Evolutionary conservation across 1,140 invertebrate genomes (phyloP).

Genomic region (Druon quercuslanigerum): DNA sequence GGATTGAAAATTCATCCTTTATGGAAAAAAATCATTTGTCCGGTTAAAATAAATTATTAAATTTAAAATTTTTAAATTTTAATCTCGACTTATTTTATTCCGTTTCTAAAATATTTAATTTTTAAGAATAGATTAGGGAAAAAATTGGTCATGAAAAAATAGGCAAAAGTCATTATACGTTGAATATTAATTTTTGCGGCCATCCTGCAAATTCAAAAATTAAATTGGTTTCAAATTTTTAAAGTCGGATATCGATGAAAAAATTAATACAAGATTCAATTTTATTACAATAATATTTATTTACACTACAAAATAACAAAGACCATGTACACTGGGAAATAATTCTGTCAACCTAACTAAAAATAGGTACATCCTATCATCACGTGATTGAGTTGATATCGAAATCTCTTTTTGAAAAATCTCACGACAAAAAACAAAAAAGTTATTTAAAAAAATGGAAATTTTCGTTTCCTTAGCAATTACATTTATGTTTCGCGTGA

Average conservation of each 20-base stretch:
- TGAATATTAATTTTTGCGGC: no score
- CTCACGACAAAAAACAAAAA: neutral
- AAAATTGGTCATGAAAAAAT: no score
- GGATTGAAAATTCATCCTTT: no score
- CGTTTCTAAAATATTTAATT: no score
- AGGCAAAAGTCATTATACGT: no score
- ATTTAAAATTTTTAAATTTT: no score
- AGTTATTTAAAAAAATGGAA: neutral
- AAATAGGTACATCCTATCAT: conserved; percentile 4
- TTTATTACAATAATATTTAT: conserved; percentile 72
- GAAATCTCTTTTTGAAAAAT: conserved; percentile 33
- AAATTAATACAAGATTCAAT: conserved; percentile 7
- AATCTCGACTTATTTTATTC: no score
- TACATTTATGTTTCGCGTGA: neutral
- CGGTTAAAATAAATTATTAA: no score
- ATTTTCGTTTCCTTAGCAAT: conserved; percentile 4
- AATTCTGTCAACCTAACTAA: conserved; percentile 42
- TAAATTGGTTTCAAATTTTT: neutral
- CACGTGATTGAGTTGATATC: conserved; percentile 31
- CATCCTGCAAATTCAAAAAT: neutral
- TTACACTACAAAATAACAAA: conserved; percentile 73
- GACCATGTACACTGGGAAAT: conserved; percentile 60
- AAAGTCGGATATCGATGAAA: neutral
- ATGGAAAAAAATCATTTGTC: no score
- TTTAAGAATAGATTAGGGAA: neutral